phyloP scores from a whole-genome alignment of 2,888 invertebrate genomes.

The Drosophila siamana region DNA sequence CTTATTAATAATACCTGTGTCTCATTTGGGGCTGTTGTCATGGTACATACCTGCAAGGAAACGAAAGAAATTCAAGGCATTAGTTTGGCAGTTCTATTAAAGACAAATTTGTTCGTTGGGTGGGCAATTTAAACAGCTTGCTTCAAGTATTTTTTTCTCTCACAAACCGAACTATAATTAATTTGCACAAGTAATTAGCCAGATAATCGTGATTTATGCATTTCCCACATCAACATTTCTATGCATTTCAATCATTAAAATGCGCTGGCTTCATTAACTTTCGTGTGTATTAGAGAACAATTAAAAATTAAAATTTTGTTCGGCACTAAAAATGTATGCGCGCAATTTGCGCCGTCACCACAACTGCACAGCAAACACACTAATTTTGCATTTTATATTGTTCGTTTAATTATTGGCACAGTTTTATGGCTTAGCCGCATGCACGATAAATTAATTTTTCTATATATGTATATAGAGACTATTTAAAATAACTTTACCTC shows the following conservation, averaged over 20 bases:
- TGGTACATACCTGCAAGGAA: constrained; percentile 63
- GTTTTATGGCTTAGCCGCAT: constrained; percentile 23
- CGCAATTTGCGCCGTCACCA: not conserved
- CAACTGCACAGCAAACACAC: constrained; percentile 8
- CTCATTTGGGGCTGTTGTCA: constrained; percentile 4
- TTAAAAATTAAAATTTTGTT: constrained; percentile 13
- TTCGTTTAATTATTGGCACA: constrained; percentile 43
- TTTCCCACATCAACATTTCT: constrained; percentile 24
- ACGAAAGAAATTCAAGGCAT: constrained; percentile 8
- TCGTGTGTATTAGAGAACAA: constrained; percentile 24
- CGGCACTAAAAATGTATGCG: too few species aligned
- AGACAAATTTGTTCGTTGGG: too few species aligned
- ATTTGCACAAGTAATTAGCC: constrained; percentile 5
- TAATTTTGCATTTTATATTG: constrained; percentile 2
- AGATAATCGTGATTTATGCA: constrained; percentile 1
- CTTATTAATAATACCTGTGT: constrained; percentile 27
- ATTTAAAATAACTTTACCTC: constrained; percentile 22
- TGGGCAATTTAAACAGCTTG: too few species aligned
- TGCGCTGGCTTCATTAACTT: not conserved
- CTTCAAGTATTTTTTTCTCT: too few species aligned
- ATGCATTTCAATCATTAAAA: constrained; percentile 7
- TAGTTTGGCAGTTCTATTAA: constrained; percentile 12
- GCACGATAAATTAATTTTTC: constrained; percentile 29
- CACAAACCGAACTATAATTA: too few species aligned
- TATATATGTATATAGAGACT: constrained; percentile 27